Percentiles rank a stretch among this genome's conserved stretches.
Evolutionary conservation across 2,888 invertebrate genomes (phyloP).

Genomic region (Miltochrista miniata): DNA sequence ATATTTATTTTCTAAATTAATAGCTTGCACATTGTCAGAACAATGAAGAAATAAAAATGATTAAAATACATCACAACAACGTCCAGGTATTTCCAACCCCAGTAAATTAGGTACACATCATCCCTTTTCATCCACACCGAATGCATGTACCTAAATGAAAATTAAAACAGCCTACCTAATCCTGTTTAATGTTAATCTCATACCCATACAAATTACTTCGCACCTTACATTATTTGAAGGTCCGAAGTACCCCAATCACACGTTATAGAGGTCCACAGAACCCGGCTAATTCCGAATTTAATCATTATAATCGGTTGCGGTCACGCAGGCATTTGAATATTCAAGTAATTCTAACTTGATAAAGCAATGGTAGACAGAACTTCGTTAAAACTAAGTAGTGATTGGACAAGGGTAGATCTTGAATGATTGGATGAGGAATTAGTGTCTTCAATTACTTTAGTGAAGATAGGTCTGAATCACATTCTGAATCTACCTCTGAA

Average conservation of each 20-base stretch:
- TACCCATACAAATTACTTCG: constrained; percentile 41
- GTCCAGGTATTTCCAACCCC: too few relatives aligned
- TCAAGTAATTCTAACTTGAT: constrained; percentile 38
- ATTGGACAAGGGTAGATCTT: constrained; percentile 16
- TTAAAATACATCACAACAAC: too few relatives aligned
- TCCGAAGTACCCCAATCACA: constrained; percentile 44
- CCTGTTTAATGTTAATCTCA: constrained; percentile 41
- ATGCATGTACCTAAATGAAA: constrained; percentile 19
- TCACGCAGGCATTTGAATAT: constrained; percentile 35
- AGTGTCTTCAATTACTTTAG: background rate
- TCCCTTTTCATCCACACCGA: constrained; percentile 20
- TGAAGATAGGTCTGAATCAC: too few relatives aligned
- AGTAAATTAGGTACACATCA: constrained; percentile 9
- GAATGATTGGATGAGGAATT: background rate
- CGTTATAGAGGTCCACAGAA: constrained; percentile 41
- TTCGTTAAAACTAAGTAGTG: constrained; percentile 5
- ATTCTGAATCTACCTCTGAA: too few relatives aligned
- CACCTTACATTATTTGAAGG: constrained; percentile 36
- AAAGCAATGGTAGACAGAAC: constrained; percentile 19
- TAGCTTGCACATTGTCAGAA: too few relatives aligned
- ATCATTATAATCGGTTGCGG: constrained; percentile 51
- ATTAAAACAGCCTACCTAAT: constrained; percentile 34
- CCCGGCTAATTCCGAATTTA: constrained; percentile 49
- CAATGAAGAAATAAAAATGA: too few relatives aligned
- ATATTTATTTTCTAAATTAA: too few relatives aligned